Conservation (phyloP, 2,888 invertebrate genomes). For the Hyles lineata region DNA sequence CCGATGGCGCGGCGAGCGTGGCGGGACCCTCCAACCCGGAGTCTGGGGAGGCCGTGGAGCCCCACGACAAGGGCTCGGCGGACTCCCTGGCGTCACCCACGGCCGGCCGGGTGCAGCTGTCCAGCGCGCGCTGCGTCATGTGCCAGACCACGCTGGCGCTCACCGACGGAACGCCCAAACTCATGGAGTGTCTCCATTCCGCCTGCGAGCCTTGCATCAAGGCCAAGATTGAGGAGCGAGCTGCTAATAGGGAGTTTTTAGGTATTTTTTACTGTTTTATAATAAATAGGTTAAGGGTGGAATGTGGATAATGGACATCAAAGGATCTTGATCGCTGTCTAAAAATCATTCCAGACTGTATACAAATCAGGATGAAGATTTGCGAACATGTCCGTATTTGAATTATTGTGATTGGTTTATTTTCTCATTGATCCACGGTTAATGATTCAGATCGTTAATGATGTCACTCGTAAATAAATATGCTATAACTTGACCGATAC, state of each 20-base stretch:
- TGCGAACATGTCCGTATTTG: too few species aligned
- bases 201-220: conserved; percentile 91
- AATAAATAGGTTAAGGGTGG: neutral
- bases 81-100: conserved; percentile 75
- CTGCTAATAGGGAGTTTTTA: conserved; percentile 69
- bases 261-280: conserved; percentile 49
- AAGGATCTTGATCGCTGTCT: too few species aligned
- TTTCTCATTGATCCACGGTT: too few species aligned
- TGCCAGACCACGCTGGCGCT: conserved; percentile 68
- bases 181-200: conserved; percentile 95
- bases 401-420: too few species aligned
- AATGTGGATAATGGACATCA: too few species aligned
- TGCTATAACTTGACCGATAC: too few species aligned
- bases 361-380: too few species aligned
- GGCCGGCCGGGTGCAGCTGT: conserved; percentile 53
- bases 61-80: conserved; percentile 53
- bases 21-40: conserved; percentile 36
- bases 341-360: too few species aligned
- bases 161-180: conserved; percentile 87
- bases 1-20: conserved; percentile 40
- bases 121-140: conserved; percentile 82
- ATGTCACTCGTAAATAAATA: too few species aligned
- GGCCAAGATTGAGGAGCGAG: conserved; percentile 85
- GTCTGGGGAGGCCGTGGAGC: conserved; percentile 38
- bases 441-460: too few species aligned